These are phyloP conservation scores for Mormoops blainvillei DNA, from an alignment of 2,113 vertebrate species.

Conservation along the genomic window DNA sequence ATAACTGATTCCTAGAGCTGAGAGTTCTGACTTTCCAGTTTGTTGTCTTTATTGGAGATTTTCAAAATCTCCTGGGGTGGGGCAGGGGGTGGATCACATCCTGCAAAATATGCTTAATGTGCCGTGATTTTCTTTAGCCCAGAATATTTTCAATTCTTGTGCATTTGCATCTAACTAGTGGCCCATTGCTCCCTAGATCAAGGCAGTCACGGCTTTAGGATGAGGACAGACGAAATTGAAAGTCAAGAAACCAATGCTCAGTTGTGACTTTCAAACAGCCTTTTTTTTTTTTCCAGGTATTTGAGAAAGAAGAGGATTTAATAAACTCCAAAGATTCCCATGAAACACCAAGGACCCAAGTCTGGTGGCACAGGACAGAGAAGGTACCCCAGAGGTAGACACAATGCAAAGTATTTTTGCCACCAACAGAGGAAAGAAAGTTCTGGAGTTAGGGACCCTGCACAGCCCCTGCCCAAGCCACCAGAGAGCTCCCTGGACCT, in stretches of 20 bases:
- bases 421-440: neutral
- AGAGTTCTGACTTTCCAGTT: neutral
- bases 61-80: rapidly evolving
- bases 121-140: rapidly evolving
- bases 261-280: neutral
- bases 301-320: neutral
- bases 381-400: neutral
- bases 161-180: rapidly evolving
- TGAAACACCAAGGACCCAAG: neutral
- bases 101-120: rapidly evolving
- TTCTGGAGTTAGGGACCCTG: neutral
- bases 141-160: neutral
- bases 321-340: too few relatives aligned
- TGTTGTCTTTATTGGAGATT: neutral
- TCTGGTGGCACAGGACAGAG: rapidly evolving
- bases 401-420: neutral
- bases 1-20: neutral
- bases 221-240: neutral
- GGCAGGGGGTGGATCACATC: rapidly evolving
- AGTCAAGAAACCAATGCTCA: neutral
- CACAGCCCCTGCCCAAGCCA: rapidly evolving
- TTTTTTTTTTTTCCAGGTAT: too few relatives aligned
- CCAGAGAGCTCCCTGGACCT: rapidly evolving
- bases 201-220: neutral
- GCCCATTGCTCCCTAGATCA: rapidly evolving